Evolutionary conservation across 2,888 invertebrate genomes (phyloP).

Genomic region (Zhuqinia jingwanae): DNA sequence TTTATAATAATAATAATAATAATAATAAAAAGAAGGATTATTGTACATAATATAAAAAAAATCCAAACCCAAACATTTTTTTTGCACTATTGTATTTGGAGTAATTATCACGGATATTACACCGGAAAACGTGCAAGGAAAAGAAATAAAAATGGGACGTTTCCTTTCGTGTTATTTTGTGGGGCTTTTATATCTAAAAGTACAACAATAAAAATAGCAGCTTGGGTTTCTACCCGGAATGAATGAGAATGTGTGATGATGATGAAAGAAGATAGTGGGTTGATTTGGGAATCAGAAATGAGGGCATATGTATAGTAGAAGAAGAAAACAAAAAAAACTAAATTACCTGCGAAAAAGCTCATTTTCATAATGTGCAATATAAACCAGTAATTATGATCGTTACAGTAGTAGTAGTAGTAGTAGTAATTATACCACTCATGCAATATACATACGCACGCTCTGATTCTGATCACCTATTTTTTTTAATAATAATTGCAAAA

Average conservation of each 20-base stretch:
- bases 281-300: background rate
- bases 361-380: conserved; percentile 41
- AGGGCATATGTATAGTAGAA: background rate
- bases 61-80: conserved; percentile 9
- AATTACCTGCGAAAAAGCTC: conserved; percentile 16
- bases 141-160: background rate
- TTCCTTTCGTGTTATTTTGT: too few relatives aligned
- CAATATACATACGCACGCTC: background rate
- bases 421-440: conserved; percentile 3
- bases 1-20: too few relatives aligned
- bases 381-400: background rate
- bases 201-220: conserved; percentile 9
- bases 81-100: conserved; percentile 3
- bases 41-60: conserved; percentile 1
- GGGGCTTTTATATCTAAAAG: too few relatives aligned
- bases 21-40: background rate
- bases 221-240: too few relatives aligned
- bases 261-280: background rate
- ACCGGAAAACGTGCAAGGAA: background rate
- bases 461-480: conserved; percentile 27
- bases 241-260: background rate
- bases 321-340: background rate
- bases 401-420: background rate
- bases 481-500: background rate
- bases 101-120: conserved; percentile 52